Percentiles rank a stretch among this genome's conserved stretches.
Conservation (phyloP, 2,797 vertebrate genomes). For the Poecilia gillii region DNA sequence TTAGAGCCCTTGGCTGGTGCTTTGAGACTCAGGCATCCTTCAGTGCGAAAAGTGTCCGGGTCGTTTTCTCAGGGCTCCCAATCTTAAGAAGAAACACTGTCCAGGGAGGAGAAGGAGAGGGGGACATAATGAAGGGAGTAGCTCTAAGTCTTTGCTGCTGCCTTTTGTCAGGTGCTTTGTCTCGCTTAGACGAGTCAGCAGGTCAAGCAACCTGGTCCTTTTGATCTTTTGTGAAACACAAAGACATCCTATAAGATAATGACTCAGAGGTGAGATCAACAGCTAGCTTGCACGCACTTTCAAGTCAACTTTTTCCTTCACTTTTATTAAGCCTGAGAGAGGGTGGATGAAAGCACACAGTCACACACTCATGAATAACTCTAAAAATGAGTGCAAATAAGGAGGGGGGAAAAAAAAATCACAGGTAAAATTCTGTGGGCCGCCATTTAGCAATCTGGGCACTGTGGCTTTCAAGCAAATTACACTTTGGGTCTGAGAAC, state of each 20-base stretch:
- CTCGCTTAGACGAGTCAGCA: slow-evolving; percentile 90
- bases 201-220: slow-evolving; percentile 81
- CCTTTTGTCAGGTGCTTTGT: slow-evolving; percentile 82
- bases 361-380: background rate
- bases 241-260: slow-evolving; percentile 42
- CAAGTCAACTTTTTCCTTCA: slow-evolving; percentile 41
- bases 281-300: slow-evolving; percentile 46
- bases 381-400: slow-evolving; percentile 19
- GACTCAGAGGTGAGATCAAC: slow-evolving; percentile 54
- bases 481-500: slow-evolving; percentile 56
- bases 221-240: slow-evolving; percentile 75
- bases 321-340: slow-evolving; percentile 45
- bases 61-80: slow-evolving; percentile 68
- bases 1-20: slow-evolving; percentile 69
- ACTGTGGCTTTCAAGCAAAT: slow-evolving; percentile 42
- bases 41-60: slow-evolving; percentile 68
- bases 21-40: slow-evolving; percentile 72
- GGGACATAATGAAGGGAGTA: slow-evolving; percentile 79
- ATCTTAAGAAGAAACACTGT: slow-evolving; percentile 77
- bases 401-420: slow-evolving; percentile 43
- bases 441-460: slow-evolving; percentile 39
- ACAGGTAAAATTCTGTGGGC: slow-evolving; percentile 56
- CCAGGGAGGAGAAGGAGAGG: slow-evolving; percentile 51
- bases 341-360: slow-evolving; percentile 31
- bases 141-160: slow-evolving; percentile 72